Percentiles rank a stretch among this genome's conserved stretches.
phyloP scores from a whole-genome alignment of 2,888 invertebrate genomes.

The Blomia tropicalis region DNA sequence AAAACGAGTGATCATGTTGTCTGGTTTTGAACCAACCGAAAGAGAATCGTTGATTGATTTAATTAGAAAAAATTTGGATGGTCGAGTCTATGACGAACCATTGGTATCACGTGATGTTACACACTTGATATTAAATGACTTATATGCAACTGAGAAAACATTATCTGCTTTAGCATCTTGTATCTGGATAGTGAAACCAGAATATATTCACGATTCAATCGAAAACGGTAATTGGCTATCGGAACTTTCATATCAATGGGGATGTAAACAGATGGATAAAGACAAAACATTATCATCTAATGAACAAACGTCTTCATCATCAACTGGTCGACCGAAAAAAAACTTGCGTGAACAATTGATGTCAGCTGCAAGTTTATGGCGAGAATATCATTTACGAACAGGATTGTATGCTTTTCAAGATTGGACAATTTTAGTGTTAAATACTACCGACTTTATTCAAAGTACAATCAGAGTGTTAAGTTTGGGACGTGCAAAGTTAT shows the following conservation, averaged over 20 bases:
- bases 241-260: constrained; percentile 8
- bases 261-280: neutral
- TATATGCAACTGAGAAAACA: constrained; percentile 6
- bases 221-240: neutral
- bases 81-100: neutral
- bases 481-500: neutral
- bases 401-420: neutral
- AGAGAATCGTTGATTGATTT: neutral
- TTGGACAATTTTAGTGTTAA: constrained; percentile 2
- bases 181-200: constrained; percentile 14
- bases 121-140: constrained; percentile 7
- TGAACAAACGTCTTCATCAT: neutral
- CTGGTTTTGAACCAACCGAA: neutral
- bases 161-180: constrained; percentile 10
- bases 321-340: neutral
- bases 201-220: constrained; percentile 8
- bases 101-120: neutral
- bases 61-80: neutral
- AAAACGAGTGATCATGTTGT: constrained; percentile 6
- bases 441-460: neutral
- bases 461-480: neutral
- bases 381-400: neutral
- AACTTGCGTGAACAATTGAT: constrained; percentile 1
- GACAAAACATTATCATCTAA: neutral
- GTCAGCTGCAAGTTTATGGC: constrained; percentile 2